Evolutionary conservation across 2,113 vertebrate species (phyloP), one percentile per base, ranked within the genome.

Genomic region (Takifugu flavidus): DNA sequence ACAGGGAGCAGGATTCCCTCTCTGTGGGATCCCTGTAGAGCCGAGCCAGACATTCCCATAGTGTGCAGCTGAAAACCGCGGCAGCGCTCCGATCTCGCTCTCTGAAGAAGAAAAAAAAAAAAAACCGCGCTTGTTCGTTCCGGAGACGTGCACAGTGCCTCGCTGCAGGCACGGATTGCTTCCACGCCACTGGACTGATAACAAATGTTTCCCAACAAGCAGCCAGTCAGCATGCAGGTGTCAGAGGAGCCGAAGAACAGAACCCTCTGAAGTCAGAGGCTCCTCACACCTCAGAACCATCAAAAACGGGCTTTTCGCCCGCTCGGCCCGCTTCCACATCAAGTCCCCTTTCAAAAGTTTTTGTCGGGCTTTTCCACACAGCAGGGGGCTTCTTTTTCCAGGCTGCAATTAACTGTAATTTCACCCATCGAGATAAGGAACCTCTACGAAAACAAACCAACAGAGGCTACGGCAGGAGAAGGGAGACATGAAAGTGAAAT

Each of bases 401-500:
- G 70, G 49, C 57, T 12, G 78, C 84, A 87, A 90, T 89, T 88
- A 89, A 89, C 80, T 59, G 63, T 74, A 84, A 88, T 86, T 88
- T 83, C 62, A 73, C 68, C 72, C 67, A 73, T 74, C 13, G 56
- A 73, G 87, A 90, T 90, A 87, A 88, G 84, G 34, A 82, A 67
- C 15, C 72, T 59, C 79, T 70, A 82, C 71, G 82, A 76, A 85
- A 89, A 67, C 77, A 65, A 83, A 84, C 86, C 80, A 74, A 76
- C 75, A 67, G 70, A 67, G 66, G 46, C 50, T 62, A 69, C 44
- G 47, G 83, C 70, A 65, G 62, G 62, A 61, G 75, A 84, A 74
- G 54, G 78, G 78, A 78, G 82, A 86, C 88, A 84, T 87, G 77
- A 88, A 88, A 87, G 85, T 74, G 66, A 77, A 89, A 86, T 87